These are phyloP conservation scores for Origma solitaria DNA, from an alignment of 2,113 vertebrate species.

Conservation along the genomic window DNA sequence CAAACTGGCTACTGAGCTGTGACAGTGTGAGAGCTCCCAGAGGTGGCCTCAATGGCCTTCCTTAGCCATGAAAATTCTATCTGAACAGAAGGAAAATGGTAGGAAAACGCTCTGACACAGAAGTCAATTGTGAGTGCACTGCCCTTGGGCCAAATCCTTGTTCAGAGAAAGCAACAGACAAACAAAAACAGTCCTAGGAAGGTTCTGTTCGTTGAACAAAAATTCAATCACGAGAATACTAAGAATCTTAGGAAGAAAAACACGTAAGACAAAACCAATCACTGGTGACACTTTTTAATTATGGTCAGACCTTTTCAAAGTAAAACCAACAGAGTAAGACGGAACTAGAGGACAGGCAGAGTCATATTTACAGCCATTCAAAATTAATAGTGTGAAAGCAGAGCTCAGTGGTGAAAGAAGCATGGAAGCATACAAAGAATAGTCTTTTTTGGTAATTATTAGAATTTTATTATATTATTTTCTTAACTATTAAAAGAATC, in stretches of 20 bases:
- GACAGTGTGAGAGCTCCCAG: background rate
- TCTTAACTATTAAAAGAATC: background rate
- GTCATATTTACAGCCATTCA: conserved; percentile 27
- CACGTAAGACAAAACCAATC: background rate
- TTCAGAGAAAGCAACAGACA: background rate
- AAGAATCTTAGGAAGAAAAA: background rate
- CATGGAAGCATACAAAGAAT: background rate
- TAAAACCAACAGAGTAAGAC: background rate
- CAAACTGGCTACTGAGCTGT: background rate
- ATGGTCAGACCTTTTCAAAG: background rate
- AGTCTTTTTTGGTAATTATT: background rate
- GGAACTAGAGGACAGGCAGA: background rate
- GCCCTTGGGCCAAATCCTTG: background rate
- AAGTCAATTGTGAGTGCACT: background rate
- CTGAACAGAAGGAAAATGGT: background rate
- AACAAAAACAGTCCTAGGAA: background rate
- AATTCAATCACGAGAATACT: background rate
- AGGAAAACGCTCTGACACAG: background rate
- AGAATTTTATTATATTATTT: background rate
- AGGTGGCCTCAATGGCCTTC: background rate
- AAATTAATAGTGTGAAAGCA: background rate
- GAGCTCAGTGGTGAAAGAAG: background rate
- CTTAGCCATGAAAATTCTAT: background rate
- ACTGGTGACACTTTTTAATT: conserved; percentile 20
- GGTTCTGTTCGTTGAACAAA: background rate